Percentiles rank a stretch among this genome's conserved stretches.
Conservation (phyloP, 2,113 vertebrate species). For the Mungos mungo region DNA sequence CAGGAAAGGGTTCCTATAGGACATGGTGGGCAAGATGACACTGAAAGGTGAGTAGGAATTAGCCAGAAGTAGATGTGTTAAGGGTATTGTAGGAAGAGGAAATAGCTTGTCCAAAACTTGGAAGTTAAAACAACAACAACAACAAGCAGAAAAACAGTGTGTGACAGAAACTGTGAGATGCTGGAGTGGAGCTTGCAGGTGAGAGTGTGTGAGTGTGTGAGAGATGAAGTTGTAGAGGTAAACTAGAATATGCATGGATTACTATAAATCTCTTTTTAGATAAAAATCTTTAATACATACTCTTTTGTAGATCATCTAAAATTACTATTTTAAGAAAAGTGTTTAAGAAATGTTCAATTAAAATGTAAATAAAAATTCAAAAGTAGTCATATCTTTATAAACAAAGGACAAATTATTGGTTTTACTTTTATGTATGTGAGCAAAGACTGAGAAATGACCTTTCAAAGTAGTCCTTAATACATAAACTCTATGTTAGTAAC, state of each 20-base stretch:
- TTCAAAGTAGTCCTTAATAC: slow-evolving; percentile 59
- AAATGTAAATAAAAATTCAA: slow-evolving; percentile 55
- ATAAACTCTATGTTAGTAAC: slow-evolving; percentile 52
- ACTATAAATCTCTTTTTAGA: slow-evolving; percentile 42
- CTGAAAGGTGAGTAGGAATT: not conserved
- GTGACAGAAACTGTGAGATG: not conserved
- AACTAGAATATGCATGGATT: slow-evolving; percentile 1
- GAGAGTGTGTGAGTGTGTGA: not conserved
- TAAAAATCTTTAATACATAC: slow-evolving; percentile 2
- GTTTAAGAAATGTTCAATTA: slow-evolving; percentile 59
- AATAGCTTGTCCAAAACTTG: not conserved
- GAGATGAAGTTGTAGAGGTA: slow-evolving; percentile 42
- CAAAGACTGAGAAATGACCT: slow-evolving; percentile 61
- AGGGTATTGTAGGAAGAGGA: not conserved
- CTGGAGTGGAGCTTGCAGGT: not conserved
- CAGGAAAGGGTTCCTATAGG: not conserved
- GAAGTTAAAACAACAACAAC: not conserved
- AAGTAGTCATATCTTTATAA: slow-evolving; percentile 69
- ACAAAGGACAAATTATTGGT: slow-evolving; percentile 46
- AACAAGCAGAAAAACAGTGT: not conserved
- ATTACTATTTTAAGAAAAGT: slow-evolving; percentile 39
- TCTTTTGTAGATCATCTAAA: slow-evolving; percentile 24
- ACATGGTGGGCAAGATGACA: not conserved
- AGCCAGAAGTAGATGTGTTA: not conserved
- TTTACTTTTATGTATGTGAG: slow-evolving; percentile 25